Base-by-base conservation (phyloP, 2,888 invertebrate genomes). In the Pyrrhia umbra region DNA sequence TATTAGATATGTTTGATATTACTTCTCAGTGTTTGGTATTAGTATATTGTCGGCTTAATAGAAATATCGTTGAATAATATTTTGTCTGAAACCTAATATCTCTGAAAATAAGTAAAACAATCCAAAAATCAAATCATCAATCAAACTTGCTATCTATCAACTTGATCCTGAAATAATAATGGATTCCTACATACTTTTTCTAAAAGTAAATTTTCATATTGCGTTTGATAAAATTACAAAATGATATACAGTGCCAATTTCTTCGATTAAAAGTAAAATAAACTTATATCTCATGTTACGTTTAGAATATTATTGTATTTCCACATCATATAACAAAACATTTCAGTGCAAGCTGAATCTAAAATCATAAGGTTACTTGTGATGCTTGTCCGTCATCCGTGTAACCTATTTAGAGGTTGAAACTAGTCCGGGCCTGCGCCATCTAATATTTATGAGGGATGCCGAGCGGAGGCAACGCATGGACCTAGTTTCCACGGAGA, bases 371-470 rank as follows among this genome's bases (percentile, higher is more conserved):
- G 55, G 47, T 43, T 8, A 15, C 59, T 42, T 18, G 16, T 30
- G 61, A 30, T 15, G 51, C 43, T 50, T 64, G 79, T 55, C 74
- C 61, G 70, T 69, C 68, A 62, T 18, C 58, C 57, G 57, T 68
- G 80, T 83, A 83, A 83, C 83, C 83, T 81, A 83, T 82, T 83
- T 82, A 83, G 47, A 58, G 67, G 65, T 25, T 56, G 69, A 50
- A 73, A 74, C 61, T 74, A 76, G 78, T 55, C 61, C 70, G 64
- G 49, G 57, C 63, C 42, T 27, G 52, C 46, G 40, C 50, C 59
- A 76, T 82, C 25, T 55, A 82, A 82, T 83, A 83, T 83, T 83
- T 83, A 83, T 83, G 79, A 77, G 66, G 15, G 68, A 73, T 43
- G 74, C 63, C 51, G 30, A 66, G 69, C 45, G 50, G 40, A 30